Evolutionary conservation across 2,888 invertebrate species (phyloP).

Genomic region (Drosophila limbata): DNA sequence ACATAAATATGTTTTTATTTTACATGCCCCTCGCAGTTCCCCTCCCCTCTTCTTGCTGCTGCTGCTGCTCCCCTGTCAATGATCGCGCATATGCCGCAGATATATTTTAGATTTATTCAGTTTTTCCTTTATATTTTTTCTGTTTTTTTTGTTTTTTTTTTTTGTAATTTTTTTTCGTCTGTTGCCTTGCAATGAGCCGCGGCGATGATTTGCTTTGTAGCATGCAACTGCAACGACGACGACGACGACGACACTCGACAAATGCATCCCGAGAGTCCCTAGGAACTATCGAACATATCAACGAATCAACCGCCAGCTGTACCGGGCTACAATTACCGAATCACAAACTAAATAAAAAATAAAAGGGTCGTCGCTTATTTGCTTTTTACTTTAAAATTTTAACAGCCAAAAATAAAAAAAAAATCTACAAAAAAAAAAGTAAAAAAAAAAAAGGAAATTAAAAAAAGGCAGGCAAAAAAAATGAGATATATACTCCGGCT

Average conservation of each 20-base stretch:
- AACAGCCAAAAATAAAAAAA: constrained; percentile 18
- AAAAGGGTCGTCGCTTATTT: constrained; percentile 15
- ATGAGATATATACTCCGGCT: constrained; percentile 38
- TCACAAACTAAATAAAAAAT: constrained; percentile 17
- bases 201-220: constrained; percentile 77
- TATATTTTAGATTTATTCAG: constrained; percentile 67
- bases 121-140: constrained; percentile 26
- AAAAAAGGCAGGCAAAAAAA: constrained; percentile 20
- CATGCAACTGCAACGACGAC: constrained; percentile 54
- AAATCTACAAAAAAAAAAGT: constrained; percentile 6
- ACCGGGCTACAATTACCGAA: constrained; percentile 38
- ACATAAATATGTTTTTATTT: constrained; percentile 72
- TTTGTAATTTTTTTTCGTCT: constrained; percentile 82
- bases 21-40: constrained; percentile 31
- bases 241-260: constrained; percentile 14
- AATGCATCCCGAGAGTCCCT: constrained; percentile 26
- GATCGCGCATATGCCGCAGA: constrained; percentile 71
- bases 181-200: constrained; percentile 85
- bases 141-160: constrained; percentile 20
- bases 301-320: constrained; percentile 53
- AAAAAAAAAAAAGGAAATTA: constrained; percentile 1
- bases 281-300: constrained; percentile 34
- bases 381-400: constrained; percentile 21
- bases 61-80: constrained; percentile 40
- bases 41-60: neutral